A percentile compares a stretch with the other conserved stretches of the same genome.
Evolutionary conservation across 2,113 vertebrate genomes (phyloP).

Genomic region (Epinephelus cyanopodus): DNA sequence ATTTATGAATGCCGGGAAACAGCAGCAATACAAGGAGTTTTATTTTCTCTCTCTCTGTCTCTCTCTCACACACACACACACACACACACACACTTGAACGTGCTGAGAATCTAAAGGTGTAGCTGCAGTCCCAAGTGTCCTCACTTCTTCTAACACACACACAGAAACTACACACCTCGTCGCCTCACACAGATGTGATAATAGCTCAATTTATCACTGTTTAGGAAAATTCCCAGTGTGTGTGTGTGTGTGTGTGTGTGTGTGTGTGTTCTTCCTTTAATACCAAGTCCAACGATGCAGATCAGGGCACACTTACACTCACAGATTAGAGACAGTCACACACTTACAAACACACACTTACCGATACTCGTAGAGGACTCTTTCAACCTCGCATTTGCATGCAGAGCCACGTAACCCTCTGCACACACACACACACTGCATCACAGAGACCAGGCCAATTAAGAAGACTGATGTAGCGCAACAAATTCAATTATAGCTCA

Average conservation of each 20-base stretch:
- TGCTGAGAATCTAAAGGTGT: slow-evolving; percentile 33
- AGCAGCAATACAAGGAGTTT: slow-evolving; percentile 1
- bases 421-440: slow-evolving; percentile 17
- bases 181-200: slow-evolving; percentile 28
- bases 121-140: neutral
- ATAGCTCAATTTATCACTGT: slow-evolving; percentile 55
- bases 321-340: slow-evolving; percentile 37
- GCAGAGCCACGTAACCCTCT: slow-evolving; percentile 1
- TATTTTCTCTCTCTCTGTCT: neutral
- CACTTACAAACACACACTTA: neutral
- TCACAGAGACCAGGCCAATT: slow-evolving; percentile 59
- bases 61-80: neutral
- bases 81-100: slow-evolving; percentile 17
- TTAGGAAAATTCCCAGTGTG: slow-evolving; percentile 22
- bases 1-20: neutral
- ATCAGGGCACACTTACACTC: slow-evolving; percentile 17
- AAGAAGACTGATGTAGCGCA: slow-evolving; percentile 74
- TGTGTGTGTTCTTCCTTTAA: slow-evolving; percentile 21
- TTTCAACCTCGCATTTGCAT: neutral
- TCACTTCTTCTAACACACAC: slow-evolving; percentile 14
- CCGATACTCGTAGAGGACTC: neutral
- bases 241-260: slow-evolving; percentile 14
- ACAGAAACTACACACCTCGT: slow-evolving; percentile 12
- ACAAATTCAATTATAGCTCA: slow-evolving; percentile 71
- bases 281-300: slow-evolving; percentile 12